Evolutionary conservation across 1,140 invertebrate genomes (phyloP).

Genomic region (Drosophila elegans): DNA sequence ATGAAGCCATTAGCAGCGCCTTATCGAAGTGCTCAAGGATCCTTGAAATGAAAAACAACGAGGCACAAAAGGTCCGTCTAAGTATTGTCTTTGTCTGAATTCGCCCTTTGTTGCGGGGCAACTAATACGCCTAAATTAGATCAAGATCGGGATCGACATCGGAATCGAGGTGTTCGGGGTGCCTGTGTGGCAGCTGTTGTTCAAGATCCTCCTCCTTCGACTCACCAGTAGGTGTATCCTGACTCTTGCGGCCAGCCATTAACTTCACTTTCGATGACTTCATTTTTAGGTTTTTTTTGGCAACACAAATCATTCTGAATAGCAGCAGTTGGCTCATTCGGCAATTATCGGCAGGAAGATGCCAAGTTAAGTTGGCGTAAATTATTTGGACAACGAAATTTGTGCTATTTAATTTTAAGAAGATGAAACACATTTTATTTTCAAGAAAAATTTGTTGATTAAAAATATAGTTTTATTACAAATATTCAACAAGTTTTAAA

Average conservation of each 20-base stretch:
- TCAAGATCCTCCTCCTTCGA: conserved; percentile 26
- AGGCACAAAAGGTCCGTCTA: conserved; percentile 47
- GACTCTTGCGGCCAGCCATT: conserved; percentile 66
- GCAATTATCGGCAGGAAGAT: conserved; percentile 53
- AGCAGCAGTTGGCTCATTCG: conserved; percentile 65
- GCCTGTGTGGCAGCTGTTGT: conserved; percentile 65
- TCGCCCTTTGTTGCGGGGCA: conserved; percentile 60
- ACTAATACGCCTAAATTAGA: conserved; percentile 82
- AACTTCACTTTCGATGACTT: conserved; percentile 56
- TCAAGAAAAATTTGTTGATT: background rate
- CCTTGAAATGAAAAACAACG: conserved; percentile 27
- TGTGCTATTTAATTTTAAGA: background rate
- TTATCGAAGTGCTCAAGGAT: conserved; percentile 61
- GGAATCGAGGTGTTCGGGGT: conserved; percentile 15
- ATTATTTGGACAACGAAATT: background rate
- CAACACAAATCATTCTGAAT: conserved; percentile 61
- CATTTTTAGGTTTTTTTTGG: conserved; percentile 30
- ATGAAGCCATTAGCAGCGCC: conserved; percentile 80
- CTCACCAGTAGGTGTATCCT: conserved; percentile 41
- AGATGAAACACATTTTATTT: too few relatives aligned
- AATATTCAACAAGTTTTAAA: too few relatives aligned
- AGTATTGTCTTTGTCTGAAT: conserved; percentile 29
- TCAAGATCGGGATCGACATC: conserved; percentile 70
- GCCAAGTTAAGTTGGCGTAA: conserved; percentile 8
- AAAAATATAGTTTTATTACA: background rate